These are phyloP conservation scores for Onchidella celtica DNA, from an alignment of 2,888 invertebrate species.

Conservation along the genomic window DNA sequence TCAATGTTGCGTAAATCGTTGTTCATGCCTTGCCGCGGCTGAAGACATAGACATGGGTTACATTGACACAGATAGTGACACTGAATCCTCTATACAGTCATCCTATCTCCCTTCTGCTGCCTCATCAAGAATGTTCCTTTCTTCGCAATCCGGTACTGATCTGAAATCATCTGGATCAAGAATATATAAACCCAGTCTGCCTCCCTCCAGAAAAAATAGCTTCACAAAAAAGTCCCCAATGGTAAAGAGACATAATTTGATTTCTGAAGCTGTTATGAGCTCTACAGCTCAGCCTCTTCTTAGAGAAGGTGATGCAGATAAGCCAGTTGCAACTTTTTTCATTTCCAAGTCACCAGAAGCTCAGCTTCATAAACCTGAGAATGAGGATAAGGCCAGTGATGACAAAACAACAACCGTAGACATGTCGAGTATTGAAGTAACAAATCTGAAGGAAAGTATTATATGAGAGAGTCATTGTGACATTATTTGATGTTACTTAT, in stretches of 20 bases:
- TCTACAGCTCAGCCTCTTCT: neutral
- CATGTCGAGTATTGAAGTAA: neutral
- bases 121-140: slow-evolving; percentile 36
- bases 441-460: slow-evolving; percentile 25
- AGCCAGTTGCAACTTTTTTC: neutral
- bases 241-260: neutral
- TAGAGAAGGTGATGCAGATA: neutral
- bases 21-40: slow-evolving; percentile 22
- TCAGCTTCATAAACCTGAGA: neutral
- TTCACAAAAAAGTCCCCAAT: slow-evolving; percentile 32
- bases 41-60: slow-evolving; percentile 27
- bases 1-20: slow-evolving; percentile 53
- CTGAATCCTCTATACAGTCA: slow-evolving; percentile 11
- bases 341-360: neutral
- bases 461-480: slow-evolving; percentile 14
- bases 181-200: slow-evolving; percentile 41
- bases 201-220: slow-evolving; percentile 37
- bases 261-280: neutral
- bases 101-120: slow-evolving; percentile 40
- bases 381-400: neutral
- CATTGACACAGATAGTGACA: slow-evolving; percentile 40
- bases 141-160: slow-evolving; percentile 11
- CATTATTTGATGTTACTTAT: too few species aligned
- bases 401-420: slow-evolving; percentile 13
- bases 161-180: slow-evolving; percentile 20